Conservation (phyloP, 2,113 vertebrate genomes). For the Dryoscopus gambensis region DNA sequence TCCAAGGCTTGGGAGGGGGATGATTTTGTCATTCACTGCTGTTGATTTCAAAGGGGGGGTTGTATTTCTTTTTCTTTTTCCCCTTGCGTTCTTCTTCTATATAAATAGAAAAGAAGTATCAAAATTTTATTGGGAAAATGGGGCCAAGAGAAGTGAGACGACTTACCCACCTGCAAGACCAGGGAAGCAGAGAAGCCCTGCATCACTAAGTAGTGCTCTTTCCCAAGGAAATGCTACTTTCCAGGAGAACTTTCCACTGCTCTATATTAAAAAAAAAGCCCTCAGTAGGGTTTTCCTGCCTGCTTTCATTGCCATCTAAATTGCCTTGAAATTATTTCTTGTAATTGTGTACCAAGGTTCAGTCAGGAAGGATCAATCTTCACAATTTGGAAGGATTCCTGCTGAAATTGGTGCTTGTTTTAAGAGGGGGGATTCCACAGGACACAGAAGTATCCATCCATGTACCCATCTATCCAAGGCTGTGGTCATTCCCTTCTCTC, state of each 20-base stretch:
- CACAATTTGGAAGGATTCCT: background rate
- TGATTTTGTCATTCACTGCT: background rate
- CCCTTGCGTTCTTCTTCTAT: background rate
- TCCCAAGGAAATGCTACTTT: background rate
- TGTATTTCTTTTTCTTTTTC: too few relatives aligned
- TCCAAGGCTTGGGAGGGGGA: rapidly evolving
- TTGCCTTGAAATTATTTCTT: background rate
- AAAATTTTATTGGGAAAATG: background rate
- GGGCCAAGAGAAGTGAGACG: background rate
- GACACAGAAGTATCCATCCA: background rate
- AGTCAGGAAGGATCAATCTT: background rate
- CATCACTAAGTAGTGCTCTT: background rate
- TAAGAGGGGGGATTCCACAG: background rate
- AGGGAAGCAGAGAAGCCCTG: background rate
- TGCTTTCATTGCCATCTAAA: background rate
- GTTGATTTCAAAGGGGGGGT: background rate
- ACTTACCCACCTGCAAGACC: background rate
- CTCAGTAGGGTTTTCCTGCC: background rate
- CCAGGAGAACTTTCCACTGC: background rate
- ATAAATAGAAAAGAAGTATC: background rate
- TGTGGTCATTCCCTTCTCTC: background rate
- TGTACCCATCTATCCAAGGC: background rate
- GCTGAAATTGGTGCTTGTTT: background rate
- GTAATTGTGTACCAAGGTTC: background rate
- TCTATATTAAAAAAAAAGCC: background rate